These are phyloP conservation scores for Sinonovacula constricta DNA, from an alignment of 1,140 invertebrate species.

Conservation along the genomic window DNA sequence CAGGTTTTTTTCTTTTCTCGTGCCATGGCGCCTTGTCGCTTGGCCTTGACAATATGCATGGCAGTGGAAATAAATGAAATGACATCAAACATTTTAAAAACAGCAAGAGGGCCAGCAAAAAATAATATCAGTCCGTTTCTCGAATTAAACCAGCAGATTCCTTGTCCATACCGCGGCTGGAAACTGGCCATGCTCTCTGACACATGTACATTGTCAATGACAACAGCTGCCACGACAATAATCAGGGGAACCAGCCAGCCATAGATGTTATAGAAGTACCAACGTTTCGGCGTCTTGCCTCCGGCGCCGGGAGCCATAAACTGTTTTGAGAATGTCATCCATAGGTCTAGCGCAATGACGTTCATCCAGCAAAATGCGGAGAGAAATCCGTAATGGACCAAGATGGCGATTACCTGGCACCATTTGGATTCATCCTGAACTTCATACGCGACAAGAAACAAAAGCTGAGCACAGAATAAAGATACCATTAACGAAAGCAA, in stretches of 20 bases:
- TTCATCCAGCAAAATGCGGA: slow-evolving; percentile 82
- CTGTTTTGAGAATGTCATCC: slow-evolving; percentile 81
- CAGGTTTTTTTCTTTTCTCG: slow-evolving; percentile 44
- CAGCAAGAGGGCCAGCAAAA: slow-evolving; percentile 72
- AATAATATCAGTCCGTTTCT: slow-evolving; percentile 64
- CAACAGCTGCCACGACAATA: slow-evolving; percentile 77
- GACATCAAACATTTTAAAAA: slow-evolving; percentile 71
- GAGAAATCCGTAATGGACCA: slow-evolving; percentile 81
- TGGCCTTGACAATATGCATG: slow-evolving; percentile 78
- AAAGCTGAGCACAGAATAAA: slow-evolving; percentile 78
- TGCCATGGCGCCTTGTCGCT: slow-evolving; percentile 31
- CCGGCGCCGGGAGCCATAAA: slow-evolving; percentile 48
- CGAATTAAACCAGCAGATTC: slow-evolving; percentile 78
- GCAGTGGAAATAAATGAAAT: slow-evolving; percentile 71
- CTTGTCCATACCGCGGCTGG: slow-evolving; percentile 63
- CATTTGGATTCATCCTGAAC: neutral
- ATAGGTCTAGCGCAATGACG: slow-evolving; percentile 81
- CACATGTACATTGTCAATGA: slow-evolving; percentile 74
- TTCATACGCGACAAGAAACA: slow-evolving; percentile 76
- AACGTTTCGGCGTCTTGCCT: slow-evolving; percentile 12
- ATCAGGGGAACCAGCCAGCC: slow-evolving; percentile 71
- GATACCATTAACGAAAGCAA: slow-evolving; percentile 77
- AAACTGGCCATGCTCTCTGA: neutral
- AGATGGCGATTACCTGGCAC: slow-evolving; percentile 73
- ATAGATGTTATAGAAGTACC: slow-evolving; percentile 18